Percentiles rank a stretch among this genome's conserved stretches.
These are phyloP conservation scores for Pyrgus malvae DNA, from an alignment of 2,888 invertebrate genomes.

Conservation along the genomic window DNA sequence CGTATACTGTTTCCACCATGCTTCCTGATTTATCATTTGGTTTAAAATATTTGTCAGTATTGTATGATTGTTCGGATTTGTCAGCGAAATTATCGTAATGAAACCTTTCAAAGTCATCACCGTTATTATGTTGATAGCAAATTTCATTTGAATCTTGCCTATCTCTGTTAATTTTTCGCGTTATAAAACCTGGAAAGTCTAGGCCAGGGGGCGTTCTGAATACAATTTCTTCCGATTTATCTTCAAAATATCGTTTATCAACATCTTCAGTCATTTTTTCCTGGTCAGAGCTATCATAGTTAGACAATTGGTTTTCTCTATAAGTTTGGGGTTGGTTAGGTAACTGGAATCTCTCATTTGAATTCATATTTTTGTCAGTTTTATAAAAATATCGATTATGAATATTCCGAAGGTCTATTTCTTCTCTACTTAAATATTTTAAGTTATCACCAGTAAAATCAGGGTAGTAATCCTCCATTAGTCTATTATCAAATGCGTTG, in stretches of 20 bases:
- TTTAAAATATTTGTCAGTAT: neutral
- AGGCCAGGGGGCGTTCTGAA: constrained; percentile 52
- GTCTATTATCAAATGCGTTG: constrained; percentile 41
- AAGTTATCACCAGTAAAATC: constrained; percentile 53
- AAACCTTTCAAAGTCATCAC: constrained; percentile 28
- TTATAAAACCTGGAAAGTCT: constrained; percentile 58
- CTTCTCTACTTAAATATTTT: constrained; percentile 46
- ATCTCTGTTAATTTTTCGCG: constrained; percentile 48
- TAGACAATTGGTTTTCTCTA: constrained; percentile 21
- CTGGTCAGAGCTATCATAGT: constrained; percentile 20
- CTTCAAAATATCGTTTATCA: constrained; percentile 6
- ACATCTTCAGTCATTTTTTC: constrained; percentile 21
- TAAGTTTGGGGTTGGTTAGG: constrained; percentile 12
- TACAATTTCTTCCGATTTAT: constrained; percentile 36
- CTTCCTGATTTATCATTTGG: constrained; percentile 21
- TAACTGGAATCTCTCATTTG: constrained; percentile 31
- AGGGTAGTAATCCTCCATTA: constrained; percentile 64
- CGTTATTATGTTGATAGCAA: constrained; percentile 34
- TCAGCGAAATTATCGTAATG: constrained; percentile 26
- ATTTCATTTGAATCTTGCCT: constrained; percentile 27
- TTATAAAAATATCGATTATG: constrained; percentile 54
- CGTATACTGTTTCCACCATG: constrained; percentile 56
- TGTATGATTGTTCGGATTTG: neutral
- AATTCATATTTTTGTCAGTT: constrained; percentile 41
- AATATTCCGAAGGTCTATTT: constrained; percentile 43